Base-by-base conservation (phyloP, 2,888 invertebrate genomes). In the Myathropa florea region DNA sequence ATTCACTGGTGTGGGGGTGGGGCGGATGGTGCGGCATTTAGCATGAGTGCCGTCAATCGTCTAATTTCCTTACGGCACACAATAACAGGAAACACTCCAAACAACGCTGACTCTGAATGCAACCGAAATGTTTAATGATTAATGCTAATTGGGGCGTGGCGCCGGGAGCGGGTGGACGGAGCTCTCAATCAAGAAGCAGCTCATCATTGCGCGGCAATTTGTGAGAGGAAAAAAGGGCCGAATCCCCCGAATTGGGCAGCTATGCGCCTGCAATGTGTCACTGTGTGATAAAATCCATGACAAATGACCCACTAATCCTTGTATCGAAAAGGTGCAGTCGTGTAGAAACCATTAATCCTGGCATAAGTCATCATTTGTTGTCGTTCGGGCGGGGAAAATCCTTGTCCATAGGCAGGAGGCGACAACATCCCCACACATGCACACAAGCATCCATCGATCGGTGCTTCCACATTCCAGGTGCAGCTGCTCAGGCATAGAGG, bases 291-390 rank as follows among this genome's bases (percentile, higher is more conserved):
- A 68, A 82, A 78, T 73, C 18, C 77, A 73, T 85, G 82, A 85
- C 85, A 82, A 85, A 85, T 85, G 68, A 81, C 64, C 73, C 28
- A 61, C 82, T 85, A 85, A 85, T 85, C 81, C 81, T 68, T 81
- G 77, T 85, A 81, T 85, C 85, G 60, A 77, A 73, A 77, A 78
- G 82, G 85, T 85, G 85, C 85, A 85, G 82, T 85, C 85, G 85
- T 82, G 81, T 82, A 82, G 82, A 77, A 73, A 70, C 77, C 82
- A 82, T 82, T 85, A 77, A 82, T 85, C 77, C 82, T 61, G 59
- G 73, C 85, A 85, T 82, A 85, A 85, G 85, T 85, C 85, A 85
- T 85, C 82, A 78, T 82, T 85, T 81, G 81, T 82, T 85, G 81
- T 73, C 77, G 64, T 77, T 70, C 61, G 67, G 53, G 59, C 36